Evolutionary conservation across 1,140 invertebrate genomes (phyloP), one percentile per base, ranked within the genome.

Genomic region (Nylanderia fulva): DNA sequence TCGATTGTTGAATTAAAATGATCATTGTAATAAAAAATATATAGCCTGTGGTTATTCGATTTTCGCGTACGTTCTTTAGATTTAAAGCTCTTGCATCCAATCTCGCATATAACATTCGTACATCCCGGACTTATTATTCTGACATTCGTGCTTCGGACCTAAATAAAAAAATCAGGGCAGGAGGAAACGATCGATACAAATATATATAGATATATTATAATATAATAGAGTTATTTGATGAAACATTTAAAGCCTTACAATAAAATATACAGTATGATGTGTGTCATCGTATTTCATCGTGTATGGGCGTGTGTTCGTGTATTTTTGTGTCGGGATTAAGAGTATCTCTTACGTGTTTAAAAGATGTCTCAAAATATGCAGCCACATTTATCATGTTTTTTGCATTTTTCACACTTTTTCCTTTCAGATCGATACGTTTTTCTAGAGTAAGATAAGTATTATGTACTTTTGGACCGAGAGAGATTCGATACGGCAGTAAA

Each of bases 171-270:
- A 79, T 45, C 74, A 84, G 86, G 88, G 48, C 58, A 76, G 76
- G 85, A 69, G 74, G 74, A 90, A 90, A 90, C 89, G 88, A 87
- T 92, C 86, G 91, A 91, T 94, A 93, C 92, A 94, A 94, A 94
- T 94, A 93, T 48, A 48, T 93, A 93, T 94, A 94, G 91, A 92
- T 93, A 93, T 92, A 94, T 92, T 92, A 93, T 91, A 93, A 93
- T 94, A 93, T 92, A 91, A 90, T 92, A 93, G 91, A 91, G 93
- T 92, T 93, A 94, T 93, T 93, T 93, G 88, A 92, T 93, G 92
- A 93, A 94, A 94, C 93, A 94, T 92, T 94, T 91, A 94, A 94
- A 94, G 93, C 93, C 93, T 94, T 94, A 94, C 90, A 90, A 82
- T 94, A 93, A 94, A 94, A 94, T 94, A 93, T 94, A 94, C 92